These are phyloP conservation scores for Macrobrachium nipponense DNA, from an alignment of 1,140 invertebrate genomes.

Conservation along the genomic window DNA sequence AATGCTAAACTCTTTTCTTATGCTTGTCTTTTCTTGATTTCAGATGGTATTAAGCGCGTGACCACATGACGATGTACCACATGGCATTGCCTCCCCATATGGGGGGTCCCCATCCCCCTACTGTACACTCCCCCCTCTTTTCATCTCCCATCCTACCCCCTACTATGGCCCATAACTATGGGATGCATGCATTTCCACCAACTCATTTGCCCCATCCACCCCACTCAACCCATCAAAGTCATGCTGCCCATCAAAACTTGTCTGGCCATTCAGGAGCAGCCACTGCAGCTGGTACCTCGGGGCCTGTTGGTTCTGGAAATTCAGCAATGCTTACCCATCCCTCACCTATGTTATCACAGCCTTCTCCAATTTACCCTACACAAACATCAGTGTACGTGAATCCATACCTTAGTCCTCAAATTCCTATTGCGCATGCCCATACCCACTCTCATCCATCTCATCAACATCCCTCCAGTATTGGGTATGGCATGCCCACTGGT, in stretches of 20 bases:
- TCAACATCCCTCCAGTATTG: conserved; percentile 39
- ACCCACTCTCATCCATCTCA: conserved; percentile 45
- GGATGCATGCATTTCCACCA: conserved; percentile 44
- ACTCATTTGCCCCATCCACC: conserved; percentile 28
- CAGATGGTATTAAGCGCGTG: conserved; percentile 48
- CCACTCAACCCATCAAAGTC: conserved; percentile 31
- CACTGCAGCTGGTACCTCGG: conserved; percentile 25
- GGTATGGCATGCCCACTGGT: conserved; percentile 35
- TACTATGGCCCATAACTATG: conserved; percentile 52
- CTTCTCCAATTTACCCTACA: conserved; percentile 42
- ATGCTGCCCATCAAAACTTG: conserved; percentile 14
- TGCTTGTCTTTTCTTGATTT: neutral
- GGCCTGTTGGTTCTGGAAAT: conserved; percentile 42
- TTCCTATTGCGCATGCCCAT: conserved; percentile 33
- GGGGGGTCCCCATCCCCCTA: conserved; percentile 62
- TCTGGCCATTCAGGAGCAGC: conserved; percentile 15
- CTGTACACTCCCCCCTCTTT: conserved; percentile 55
- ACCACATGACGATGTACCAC: conserved; percentile 63
- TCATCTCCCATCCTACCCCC: conserved; percentile 54
- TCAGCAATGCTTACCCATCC: conserved; percentile 52
- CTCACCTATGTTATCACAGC: conserved; percentile 57
- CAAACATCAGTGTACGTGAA: conserved; percentile 60
- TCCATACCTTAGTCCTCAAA: conserved; percentile 47
- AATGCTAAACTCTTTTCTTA: neutral
- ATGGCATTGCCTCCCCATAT: conserved; percentile 62